Evolutionary conservation across 2,888 invertebrate genomes (phyloP).

Genomic region (Pollenia labialis): DNA sequence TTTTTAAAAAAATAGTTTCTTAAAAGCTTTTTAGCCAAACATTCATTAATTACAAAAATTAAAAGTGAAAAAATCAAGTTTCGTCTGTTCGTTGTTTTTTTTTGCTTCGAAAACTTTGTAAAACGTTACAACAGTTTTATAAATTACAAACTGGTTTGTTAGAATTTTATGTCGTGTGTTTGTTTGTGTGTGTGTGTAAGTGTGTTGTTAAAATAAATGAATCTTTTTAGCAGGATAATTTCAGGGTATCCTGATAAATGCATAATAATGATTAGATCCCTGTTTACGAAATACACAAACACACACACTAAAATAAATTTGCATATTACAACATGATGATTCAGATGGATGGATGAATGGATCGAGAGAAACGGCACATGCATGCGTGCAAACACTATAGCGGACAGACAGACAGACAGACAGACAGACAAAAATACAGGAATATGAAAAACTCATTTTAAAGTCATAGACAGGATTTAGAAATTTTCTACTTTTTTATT

Average conservation of each 20-base stretch:
- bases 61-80: constrained; percentile 62
- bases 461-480: constrained; percentile 69
- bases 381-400: neutral
- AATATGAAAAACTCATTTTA: constrained; percentile 65
- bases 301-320: constrained; percentile 43
- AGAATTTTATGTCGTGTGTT: constrained; percentile 5
- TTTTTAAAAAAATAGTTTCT: constrained; percentile 18
- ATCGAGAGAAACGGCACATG: constrained; percentile 34
- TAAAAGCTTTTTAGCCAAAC: constrained; percentile 63
- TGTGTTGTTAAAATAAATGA: constrained; percentile 53
- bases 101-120: constrained; percentile 15
- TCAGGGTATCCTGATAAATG: constrained; percentile 67
- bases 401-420: constrained; percentile 35
- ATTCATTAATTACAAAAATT: constrained; percentile 59
- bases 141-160: constrained; percentile 68
- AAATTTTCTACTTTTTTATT: constrained; percentile 49
- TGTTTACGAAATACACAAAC: constrained; percentile 40
- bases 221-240: constrained; percentile 60
- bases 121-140: constrained; percentile 63
- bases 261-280: constrained; percentile 59
- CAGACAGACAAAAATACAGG: constrained; percentile 39
- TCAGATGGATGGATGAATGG: constrained; percentile 55
- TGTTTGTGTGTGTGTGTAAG: neutral
- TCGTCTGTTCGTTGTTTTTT: neutral
- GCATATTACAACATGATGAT: constrained; percentile 67